phyloP scores from a whole-genome alignment of 2,797 vertebrate species.

The Pipistrellus pipistrellus region DNA sequence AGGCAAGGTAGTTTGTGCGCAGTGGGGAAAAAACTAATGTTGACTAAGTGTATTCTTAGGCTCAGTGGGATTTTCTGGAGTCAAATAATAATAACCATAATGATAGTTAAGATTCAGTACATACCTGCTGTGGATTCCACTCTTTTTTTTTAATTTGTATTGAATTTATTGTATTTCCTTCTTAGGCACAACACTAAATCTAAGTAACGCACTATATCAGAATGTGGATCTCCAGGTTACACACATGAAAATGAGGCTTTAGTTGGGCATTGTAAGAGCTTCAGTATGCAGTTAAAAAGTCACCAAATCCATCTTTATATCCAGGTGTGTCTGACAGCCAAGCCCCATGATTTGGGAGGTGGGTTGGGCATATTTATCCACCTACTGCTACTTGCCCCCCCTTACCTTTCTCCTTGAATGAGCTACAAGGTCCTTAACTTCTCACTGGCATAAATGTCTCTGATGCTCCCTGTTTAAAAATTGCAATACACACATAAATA shows the following conservation, averaged over 20 bases:
- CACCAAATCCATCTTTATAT: conserved; percentile 54
- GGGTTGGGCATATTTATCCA: conserved; percentile 62
- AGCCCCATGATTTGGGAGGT: conserved; percentile 41
- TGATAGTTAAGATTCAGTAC: not conserved
- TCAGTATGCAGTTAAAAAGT: not conserved
- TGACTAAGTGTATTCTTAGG: not conserved
- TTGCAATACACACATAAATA: conserved; percentile 82
- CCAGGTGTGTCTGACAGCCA: not conserved
- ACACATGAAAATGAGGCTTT: not conserved
- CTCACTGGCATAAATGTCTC: conserved; percentile 77
- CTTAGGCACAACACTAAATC: not conserved
- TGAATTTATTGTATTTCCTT: not conserved
- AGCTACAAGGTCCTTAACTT: conserved; percentile 77
- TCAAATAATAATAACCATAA: not conserved
- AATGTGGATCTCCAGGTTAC: not conserved
- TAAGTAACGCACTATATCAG: not conserved
- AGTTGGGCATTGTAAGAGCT: not conserved
- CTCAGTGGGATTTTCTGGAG: not conserved
- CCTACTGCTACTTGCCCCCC: conserved; percentile 48
- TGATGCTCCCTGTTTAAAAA: conserved; percentile 82
- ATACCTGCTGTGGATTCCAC: not conserved
- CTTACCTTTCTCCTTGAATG: conserved; percentile 82
- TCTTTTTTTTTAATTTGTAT: not conserved
- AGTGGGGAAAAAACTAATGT: not conserved
- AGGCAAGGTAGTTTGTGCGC: not conserved